Conservation (phyloP, 2,888 invertebrate genomes). For the Theretra japonica region DNA sequence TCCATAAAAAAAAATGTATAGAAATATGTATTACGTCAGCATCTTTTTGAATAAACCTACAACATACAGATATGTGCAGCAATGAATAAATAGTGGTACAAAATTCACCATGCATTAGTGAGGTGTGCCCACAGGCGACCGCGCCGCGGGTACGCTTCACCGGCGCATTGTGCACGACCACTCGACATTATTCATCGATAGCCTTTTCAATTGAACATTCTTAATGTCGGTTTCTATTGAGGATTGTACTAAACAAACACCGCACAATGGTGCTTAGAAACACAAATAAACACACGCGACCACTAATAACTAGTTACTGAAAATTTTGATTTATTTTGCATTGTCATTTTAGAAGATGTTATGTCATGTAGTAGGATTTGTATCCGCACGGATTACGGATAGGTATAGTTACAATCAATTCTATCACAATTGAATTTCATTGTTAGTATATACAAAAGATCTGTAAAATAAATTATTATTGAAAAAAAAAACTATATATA, state of each 20-base stretch:
- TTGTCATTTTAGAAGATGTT: neutral
- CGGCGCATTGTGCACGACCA: conserved; percentile 56
- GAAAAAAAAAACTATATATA: too few relatives aligned
- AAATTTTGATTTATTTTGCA: neutral
- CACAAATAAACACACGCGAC: conserved; percentile 13
- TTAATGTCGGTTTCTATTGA: conserved; percentile 42
- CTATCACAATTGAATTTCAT: too few relatives aligned
- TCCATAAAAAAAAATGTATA: neutral
- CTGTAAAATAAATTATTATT: too few relatives aligned
- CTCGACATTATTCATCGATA: conserved; percentile 60
- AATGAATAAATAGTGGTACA: conserved; percentile 13
- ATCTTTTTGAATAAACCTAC: neutral
- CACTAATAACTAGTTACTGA: neutral
- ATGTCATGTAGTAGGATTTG: neutral
- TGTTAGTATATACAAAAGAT: too few relatives aligned
- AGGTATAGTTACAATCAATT: too few relatives aligned
- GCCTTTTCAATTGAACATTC: conserved; percentile 68
- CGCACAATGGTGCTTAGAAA: conserved; percentile 40
- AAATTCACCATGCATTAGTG: neutral
- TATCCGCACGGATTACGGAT: neutral
- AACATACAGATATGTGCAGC: neutral
- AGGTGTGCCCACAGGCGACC: conserved; percentile 10
- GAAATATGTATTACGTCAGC: neutral
- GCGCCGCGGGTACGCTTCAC: conserved; percentile 32
- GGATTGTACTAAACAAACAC: conserved; percentile 58